These are phyloP conservation scores for Megaceryle maxima DNA, from an alignment of 2,113 vertebrate genomes.

Conservation along the genomic window DNA sequence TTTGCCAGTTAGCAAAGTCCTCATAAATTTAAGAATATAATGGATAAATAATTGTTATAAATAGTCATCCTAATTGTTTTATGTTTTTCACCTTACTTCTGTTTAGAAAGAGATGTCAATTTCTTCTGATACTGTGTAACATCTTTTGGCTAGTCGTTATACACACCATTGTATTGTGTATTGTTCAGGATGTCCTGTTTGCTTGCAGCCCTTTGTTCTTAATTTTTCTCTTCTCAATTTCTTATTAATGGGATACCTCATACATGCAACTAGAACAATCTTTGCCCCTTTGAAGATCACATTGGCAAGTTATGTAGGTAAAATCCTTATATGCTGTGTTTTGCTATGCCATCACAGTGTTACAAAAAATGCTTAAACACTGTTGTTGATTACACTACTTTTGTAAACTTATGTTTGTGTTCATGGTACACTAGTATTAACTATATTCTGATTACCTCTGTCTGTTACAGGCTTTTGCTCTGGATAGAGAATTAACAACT, in stretches of 20 bases:
- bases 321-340: neutral
- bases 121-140: neutral
- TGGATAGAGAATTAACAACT: neutral
- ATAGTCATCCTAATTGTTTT: neutral
- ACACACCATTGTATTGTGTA: neutral
- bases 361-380: neutral
- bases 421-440: neutral
- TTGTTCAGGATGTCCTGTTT: neutral
- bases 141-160: neutral
- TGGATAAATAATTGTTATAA: neutral
- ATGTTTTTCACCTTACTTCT: neutral
- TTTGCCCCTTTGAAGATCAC: neutral
- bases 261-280: neutral
- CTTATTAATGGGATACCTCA: neutral
- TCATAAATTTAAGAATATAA: neutral
- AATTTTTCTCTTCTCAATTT: neutral
- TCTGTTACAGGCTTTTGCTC: neutral
- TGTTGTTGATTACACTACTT: neutral
- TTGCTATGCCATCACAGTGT: neutral
- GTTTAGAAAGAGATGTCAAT: neutral
- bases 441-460: neutral
- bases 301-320: neutral
- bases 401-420: neutral
- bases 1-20: neutral
- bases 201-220: neutral